Evolutionary conservation across 2,797 vertebrate species (phyloP).

Genomic region (Pterois miles): DNA sequence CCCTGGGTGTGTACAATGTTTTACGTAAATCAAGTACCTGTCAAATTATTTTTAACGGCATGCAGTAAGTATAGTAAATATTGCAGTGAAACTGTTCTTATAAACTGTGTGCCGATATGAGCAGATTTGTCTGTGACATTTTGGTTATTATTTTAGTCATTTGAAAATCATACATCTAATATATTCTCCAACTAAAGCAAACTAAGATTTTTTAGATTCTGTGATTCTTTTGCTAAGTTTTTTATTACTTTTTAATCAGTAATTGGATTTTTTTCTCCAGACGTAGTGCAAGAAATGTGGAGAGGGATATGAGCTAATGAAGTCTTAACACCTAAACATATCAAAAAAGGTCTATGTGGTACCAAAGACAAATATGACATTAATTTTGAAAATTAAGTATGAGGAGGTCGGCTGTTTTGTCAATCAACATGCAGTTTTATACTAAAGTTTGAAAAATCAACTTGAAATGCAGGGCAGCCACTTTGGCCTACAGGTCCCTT

Average conservation of each 20-base stretch:
- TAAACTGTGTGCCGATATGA: not conserved
- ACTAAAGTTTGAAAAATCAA: not conserved
- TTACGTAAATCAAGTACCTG: not conserved
- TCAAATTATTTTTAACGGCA: not conserved
- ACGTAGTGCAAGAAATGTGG: not conserved
- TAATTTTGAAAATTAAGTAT: conserved; percentile 3
- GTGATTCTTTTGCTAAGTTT: not conserved
- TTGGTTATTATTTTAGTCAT: not conserved
- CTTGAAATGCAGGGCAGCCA: not conserved
- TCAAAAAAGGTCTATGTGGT: conserved; percentile 17
- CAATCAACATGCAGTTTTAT: not conserved
- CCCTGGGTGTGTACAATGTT: not conserved
- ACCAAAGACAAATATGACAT: conserved; percentile 42
- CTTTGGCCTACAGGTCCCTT: not conserved
- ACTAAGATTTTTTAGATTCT: not conserved
- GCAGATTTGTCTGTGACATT: not conserved
- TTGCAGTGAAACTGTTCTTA: not conserved
- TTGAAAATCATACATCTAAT: conserved; percentile 9
- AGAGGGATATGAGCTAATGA: conserved; percentile 39
- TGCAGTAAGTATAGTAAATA: not conserved
- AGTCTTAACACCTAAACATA: conserved; percentile 41
- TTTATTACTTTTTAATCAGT: conserved; percentile 29
- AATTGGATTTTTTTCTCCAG: not conserved
- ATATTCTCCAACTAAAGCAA: not conserved
- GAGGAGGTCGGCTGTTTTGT: not conserved